Conservation (phyloP, 2,113 vertebrate species). For the Arenaria interpres region DNA sequence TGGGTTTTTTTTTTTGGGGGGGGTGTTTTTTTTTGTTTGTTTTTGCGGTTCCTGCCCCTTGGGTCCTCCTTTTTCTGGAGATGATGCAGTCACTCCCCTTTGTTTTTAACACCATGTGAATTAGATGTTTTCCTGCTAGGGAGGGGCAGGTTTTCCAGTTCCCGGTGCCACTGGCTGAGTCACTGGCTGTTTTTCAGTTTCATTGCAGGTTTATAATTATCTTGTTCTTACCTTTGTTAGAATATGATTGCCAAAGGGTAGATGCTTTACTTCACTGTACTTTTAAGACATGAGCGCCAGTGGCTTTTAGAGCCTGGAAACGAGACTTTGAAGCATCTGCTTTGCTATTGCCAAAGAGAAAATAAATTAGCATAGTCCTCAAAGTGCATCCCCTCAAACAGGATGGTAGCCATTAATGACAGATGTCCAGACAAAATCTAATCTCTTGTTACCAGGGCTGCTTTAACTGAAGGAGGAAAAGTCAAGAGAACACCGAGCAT, state of each 20-base stretch:
- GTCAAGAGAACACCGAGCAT: neutral
- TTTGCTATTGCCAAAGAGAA: neutral
- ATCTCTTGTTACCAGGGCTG: neutral
- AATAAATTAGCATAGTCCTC: neutral
- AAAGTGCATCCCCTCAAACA: neutral
- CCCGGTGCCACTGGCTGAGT: constrained; percentile 52
- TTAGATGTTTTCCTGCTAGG: constrained; percentile 60
- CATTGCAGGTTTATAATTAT: constrained; percentile 29
- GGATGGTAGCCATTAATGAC: neutral
- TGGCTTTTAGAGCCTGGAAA: neutral
- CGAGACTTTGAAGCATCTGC: neutral
- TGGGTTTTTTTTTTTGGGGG: neutral
- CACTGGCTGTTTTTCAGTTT: constrained; percentile 46
- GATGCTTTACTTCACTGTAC: neutral
- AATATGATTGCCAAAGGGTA: constrained; percentile 1
- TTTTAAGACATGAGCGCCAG: neutral
- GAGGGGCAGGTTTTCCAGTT: constrained; percentile 64
- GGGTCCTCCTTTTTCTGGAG: constrained; percentile 53
- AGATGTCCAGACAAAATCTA: neutral
- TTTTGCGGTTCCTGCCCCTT: neutral
- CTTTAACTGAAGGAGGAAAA: neutral
- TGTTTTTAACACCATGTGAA: constrained; percentile 47
- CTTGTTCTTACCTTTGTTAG: neutral
- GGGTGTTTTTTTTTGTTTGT: neutral
- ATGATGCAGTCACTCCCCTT: constrained; percentile 49